Percentiles rank a stretch among this genome's conserved stretches.
These are phyloP conservation scores for Papilio aristodemus DNA, from an alignment of 1,140 invertebrate species.

Conservation along the genomic window DNA sequence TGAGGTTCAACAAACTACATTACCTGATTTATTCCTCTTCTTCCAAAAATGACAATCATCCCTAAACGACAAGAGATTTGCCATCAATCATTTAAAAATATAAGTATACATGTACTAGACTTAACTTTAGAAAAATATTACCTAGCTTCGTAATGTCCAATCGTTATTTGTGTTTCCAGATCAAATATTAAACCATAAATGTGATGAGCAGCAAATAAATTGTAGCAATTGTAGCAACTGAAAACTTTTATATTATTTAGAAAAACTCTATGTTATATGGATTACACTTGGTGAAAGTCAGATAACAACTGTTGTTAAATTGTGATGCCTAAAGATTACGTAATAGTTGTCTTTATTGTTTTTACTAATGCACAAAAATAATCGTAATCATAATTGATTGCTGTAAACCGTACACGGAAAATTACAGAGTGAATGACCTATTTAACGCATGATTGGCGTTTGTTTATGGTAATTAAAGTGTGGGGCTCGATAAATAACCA, in stretches of 20 bases:
- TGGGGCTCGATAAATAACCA: conserved; percentile 15
- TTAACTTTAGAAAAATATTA: too few relatives aligned
- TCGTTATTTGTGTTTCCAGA: neutral
- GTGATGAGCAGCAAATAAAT: neutral
- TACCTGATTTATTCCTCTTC: too few relatives aligned
- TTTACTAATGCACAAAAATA: conserved; percentile 4
- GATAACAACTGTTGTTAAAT: neutral
- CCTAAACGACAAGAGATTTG: too few relatives aligned
- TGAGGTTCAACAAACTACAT: too few relatives aligned
- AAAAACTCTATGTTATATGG: too few relatives aligned
- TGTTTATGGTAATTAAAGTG: conserved; percentile 22
- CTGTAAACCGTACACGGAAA: conserved; percentile 7
- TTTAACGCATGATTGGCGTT: conserved; percentile 20
- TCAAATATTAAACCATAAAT: neutral
- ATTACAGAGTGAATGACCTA: conserved; percentile 19
- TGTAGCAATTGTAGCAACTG: neutral
- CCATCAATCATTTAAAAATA: too few relatives aligned
- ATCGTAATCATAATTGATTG: conserved; percentile 9
- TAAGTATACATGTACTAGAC: too few relatives aligned
- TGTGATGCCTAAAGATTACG: too few relatives aligned
- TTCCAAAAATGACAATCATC: too few relatives aligned
- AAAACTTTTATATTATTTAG: neutral
- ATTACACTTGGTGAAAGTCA: neutral
- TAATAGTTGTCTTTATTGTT: neutral
- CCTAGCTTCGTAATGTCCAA: neutral